Conservation (phyloP, 2,113 vertebrate species). For the Chunga burmeisteri region DNA sequence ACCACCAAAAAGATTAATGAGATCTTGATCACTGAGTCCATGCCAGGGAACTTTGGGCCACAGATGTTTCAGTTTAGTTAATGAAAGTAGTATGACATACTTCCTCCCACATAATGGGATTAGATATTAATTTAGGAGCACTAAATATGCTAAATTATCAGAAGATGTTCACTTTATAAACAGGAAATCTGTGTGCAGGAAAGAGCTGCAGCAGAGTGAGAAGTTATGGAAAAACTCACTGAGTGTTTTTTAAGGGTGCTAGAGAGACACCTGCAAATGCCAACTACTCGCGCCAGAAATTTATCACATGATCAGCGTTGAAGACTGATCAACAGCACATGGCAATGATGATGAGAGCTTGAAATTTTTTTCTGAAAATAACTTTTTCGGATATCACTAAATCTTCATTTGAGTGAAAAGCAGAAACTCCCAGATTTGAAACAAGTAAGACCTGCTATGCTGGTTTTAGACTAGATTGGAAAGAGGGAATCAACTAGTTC, state of each 20-base stretch:
- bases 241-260: neutral
- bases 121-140: neutral
- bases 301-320: neutral
- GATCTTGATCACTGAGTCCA: neutral
- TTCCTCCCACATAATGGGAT: constrained; percentile 4
- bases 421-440: neutral
- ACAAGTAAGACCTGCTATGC: neutral
- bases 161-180: neutral
- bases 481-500: neutral
- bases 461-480: neutral
- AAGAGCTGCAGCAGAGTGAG: neutral
- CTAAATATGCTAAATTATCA: neutral
- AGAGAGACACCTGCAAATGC: neutral
- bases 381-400: neutral
- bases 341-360: neutral
- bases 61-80: constrained; percentile 24
- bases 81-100: constrained; percentile 12
- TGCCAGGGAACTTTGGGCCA: neutral
- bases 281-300: neutral
- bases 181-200: neutral
- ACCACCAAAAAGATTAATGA: neutral
- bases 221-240: neutral
- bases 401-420: neutral
- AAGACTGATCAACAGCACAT: neutral
- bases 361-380: neutral